Evolutionary conservation across 1,140 invertebrate genomes (phyloP), one percentile per base, ranked within the genome.

Genomic region (Saccostrea echinata): DNA sequence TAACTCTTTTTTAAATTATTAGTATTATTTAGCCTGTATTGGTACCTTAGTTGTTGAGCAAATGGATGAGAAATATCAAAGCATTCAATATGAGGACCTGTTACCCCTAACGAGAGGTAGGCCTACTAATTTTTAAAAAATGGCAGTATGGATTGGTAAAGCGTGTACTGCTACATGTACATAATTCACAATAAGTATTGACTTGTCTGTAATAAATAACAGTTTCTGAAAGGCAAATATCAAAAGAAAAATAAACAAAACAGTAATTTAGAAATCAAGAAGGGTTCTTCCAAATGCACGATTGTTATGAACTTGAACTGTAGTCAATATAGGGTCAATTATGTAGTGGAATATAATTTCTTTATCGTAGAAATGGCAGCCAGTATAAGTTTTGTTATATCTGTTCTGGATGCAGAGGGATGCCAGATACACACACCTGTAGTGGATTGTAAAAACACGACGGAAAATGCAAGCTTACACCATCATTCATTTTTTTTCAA

Each of bases 21-120:
- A 76, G 68, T 76, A 30, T 76, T 76, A 76, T 27, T 30, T 76
- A 13, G 27, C 27, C 27, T 76, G 68, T 30, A 76, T 76, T 76
- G 68, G 68, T 16, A 76, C 68, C 27, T 76, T 27, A 16, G 68
- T 76, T 30, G 27, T 76, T 9, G 16, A 12, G 11, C 27, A 76
- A 76, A 76, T 76, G 68, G 68, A 76, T 30, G 27, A 76, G 3
- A 16, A 13, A 16, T 76, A 4, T 30, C 1, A 12, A 9, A 76
- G 3, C 30, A 76, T 76, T 76, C 8, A 16, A 30, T 27, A 33
- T 18, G 27, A 76, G 27, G 68, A 76, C 30, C 68, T 76, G 33
- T 9, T 76, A 30, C 68, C 68, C 24, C 27, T 76, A 30, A 30
- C 68, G 4, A 30, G 16, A 76, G 68, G 68, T 76, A 33, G n/a